Base-by-base conservation (phyloP, 2,797 vertebrate species). In the Prionace glauca region DNA sequence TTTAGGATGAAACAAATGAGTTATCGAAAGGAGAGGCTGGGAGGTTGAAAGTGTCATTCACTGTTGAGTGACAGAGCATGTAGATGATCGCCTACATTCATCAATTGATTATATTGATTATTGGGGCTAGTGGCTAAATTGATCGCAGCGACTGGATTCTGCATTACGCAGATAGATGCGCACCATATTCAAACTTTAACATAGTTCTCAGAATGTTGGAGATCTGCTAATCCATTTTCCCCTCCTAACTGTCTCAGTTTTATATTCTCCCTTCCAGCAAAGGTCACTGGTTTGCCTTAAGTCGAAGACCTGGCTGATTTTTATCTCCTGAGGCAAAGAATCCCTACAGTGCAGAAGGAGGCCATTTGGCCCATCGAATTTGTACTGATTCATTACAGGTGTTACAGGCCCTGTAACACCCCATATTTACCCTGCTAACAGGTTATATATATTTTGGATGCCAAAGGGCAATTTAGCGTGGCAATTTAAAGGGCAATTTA, bases 91-190 rank as follows among this genome's bases (percentile, higher is more conserved):
- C 81, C 81, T 24, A 84, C 10, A 84, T 5, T 84, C 36, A 84
- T 84, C 81, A 84, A 84, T 84, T 84, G 36, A 41, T 84, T 84
- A 84, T 45, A 41, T 84, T 84, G 81, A 84, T 45, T 41, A 84
- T 84, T 45, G 18, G 72, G 81, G 20, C 81, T 45, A 45, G 81
- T 2, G 41, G 36, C 81, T 20, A 84, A 84, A 84, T 84, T 9
- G 41, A 84, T 84, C 41, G 5, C 81, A 22, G 41, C 45, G 10
- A 84, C 81, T 45, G 81, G 81, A 45, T 84, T 45, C 18, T 84
- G 36, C 81, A 84, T 45, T 41, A 84, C 4, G 41, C 5, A 45
- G 36, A 84, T 45, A 84, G 81, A 84, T 84, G 36, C 22, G 36
- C 32, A 12, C 29, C 32, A 77, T n/a, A 11, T 77, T 3, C 41